These are phyloP conservation scores for Peromyscus attwateri DNA, from an alignment of 2,797 vertebrate species.

Conservation along the genomic window DNA sequence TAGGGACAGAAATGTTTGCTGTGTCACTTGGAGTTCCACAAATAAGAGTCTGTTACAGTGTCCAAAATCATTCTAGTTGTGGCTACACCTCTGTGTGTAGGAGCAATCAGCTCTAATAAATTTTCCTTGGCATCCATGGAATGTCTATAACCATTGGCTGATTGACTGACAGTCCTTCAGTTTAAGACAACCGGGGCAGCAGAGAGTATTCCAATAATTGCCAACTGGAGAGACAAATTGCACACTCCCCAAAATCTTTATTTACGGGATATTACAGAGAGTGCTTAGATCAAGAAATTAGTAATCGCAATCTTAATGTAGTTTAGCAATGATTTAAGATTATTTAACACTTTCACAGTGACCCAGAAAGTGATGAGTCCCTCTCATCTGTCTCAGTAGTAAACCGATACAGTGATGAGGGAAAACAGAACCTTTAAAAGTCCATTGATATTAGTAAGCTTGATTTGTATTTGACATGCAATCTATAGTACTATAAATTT, in stretches of 20 bases:
- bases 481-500: neutral
- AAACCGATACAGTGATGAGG: neutral
- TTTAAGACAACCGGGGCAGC: too few species aligned
- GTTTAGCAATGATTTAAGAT: neutral
- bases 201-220: too few species aligned
- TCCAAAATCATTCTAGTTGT: neutral
- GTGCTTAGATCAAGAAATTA: neutral
- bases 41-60: neutral
- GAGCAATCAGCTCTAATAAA: too few species aligned
- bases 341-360: neutral
- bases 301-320: neutral
- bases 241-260: neutral
- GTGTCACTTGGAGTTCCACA: neutral
- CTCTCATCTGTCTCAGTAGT: neutral
- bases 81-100: neutral
- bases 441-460: neutral
- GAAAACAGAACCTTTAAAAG: neutral
- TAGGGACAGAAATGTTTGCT: neutral
- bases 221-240: neutral
- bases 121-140: neutral
- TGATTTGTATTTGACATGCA: neutral
- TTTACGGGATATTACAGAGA: neutral
- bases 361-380: too few species aligned
- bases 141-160: too few species aligned
- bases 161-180: neutral